A percentile compares a stretch with the other conserved stretches of the same genome.
phyloP scores from a whole-genome alignment of 2,888 invertebrate genomes.

The Tribolium freemani region DNA sequence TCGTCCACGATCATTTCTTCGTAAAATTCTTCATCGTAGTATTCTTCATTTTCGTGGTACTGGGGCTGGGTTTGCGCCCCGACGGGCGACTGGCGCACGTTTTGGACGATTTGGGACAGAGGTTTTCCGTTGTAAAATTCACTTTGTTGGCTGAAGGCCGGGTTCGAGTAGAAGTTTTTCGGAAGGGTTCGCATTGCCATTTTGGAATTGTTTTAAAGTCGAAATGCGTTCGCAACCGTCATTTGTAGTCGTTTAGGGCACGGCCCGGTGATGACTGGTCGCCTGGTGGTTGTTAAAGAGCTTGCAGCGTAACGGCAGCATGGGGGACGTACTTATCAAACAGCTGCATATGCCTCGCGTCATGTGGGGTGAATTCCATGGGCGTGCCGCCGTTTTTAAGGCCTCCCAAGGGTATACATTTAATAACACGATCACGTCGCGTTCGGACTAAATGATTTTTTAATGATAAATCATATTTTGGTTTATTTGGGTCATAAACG shows the following conservation, averaged over 20 bases:
- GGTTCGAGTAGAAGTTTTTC: constrained; percentile 80
- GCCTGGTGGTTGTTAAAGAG: constrained; percentile 50
- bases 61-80: constrained; percentile 63
- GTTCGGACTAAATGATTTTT: not conserved
- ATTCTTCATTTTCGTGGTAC: constrained; percentile 50
- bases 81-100: constrained; percentile 63
- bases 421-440: not conserved
- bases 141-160: constrained; percentile 85
- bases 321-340: constrained; percentile 53
- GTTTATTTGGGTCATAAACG: not conserved
- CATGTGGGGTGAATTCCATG: constrained; percentile 67
- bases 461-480: not conserved
- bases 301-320: constrained; percentile 60
- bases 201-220: constrained; percentile 31
- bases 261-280: constrained; percentile 57
- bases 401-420: not conserved
- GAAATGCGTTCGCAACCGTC: constrained; percentile 46
- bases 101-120: constrained; percentile 65
- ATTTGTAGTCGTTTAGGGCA: constrained; percentile 47
- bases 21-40: constrained; percentile 65
- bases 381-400: constrained; percentile 54
- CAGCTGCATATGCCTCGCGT: constrained; percentile 68
- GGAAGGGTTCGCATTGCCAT: constrained; percentile 39
- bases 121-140: constrained; percentile 72
- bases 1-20: constrained; percentile 67